Evolutionary conservation across 2,113 vertebrate species (phyloP).

Genomic region (Calypte anna): DNA sequence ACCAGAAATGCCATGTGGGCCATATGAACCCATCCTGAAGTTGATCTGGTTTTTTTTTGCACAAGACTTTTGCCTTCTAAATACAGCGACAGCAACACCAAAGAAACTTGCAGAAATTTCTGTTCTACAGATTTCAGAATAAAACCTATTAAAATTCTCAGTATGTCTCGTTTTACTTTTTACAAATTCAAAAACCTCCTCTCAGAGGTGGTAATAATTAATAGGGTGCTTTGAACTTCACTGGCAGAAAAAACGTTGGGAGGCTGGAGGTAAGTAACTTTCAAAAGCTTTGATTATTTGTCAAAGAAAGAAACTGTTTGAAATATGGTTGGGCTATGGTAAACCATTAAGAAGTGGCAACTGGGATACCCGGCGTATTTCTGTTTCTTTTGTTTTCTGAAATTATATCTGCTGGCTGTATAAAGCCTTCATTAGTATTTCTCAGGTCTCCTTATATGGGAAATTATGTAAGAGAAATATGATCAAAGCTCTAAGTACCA

Average conservation of each 20-base stretch:
- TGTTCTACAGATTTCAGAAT: constrained; percentile 39
- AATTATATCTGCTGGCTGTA: constrained; percentile 52
- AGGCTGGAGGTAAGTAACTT: constrained; percentile 66
- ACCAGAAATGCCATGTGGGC: not conserved
- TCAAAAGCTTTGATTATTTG: constrained; percentile 65
- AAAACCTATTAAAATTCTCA: constrained; percentile 57
- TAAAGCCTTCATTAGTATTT: constrained; percentile 56
- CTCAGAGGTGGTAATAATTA: constrained; percentile 62
- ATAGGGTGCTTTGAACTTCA: constrained; percentile 63
- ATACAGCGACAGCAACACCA: not conserved
- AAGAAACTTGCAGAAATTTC: constrained; percentile 28
- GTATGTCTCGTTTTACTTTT: constrained; percentile 40
- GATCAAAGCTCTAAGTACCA: constrained; percentile 55
- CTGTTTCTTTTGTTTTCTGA: constrained; percentile 14
- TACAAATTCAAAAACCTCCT: constrained; percentile 64
- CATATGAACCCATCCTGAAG: not conserved
- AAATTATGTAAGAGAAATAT: constrained; percentile 55
- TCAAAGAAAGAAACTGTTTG: constrained; percentile 39
- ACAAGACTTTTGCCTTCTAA: not conserved
- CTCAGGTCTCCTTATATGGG: constrained; percentile 37
- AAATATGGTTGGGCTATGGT: constrained; percentile 34
- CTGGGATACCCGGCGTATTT: not conserved
- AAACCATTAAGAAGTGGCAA: constrained; percentile 48
- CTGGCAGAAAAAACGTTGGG: not conserved
- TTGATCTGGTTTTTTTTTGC: not conserved